Evolutionary conservation across 2,113 vertebrate species (phyloP), one percentile per base, ranked within the genome.

Genomic region (Callocephalon fimbriatum): DNA sequence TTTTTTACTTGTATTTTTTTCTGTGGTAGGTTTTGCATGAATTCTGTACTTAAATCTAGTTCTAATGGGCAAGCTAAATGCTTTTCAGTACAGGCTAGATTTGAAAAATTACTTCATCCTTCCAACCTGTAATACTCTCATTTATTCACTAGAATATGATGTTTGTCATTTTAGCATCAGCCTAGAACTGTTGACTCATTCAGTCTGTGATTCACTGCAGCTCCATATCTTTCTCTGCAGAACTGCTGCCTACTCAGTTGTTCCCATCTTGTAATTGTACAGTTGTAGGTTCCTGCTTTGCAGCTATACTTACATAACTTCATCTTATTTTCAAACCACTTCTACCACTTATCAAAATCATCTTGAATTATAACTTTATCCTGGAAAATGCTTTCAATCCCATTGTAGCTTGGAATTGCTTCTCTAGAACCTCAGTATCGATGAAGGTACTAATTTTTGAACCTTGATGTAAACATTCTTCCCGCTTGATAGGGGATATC

Each of bases 181-280:
- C 80, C 65, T 68, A 89, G 94, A 86, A 78, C 63, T 96, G 96
- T 97, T 96, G 96, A 97, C 96, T 97, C 96, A 97, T 84, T 71
- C 76, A 63, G 48, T 81, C 68, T 50, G 94, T 97, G 95, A 97
- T 89, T 97, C 96, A 96, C 65, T 95, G 61, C 59, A 86, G 86
- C 94, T 91, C 93, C 2, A 0, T 89, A 77, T 95, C 95, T 95
- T 78, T 89, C 91, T 77, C 86, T 86, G 86, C 76, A 96, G 86
- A 93, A 19, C 89, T 97, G 47, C 96, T 96, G 96, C 96, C 96
- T 92, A 97, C 96, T 96, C 95, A 96, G 61, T 96, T 94, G 89
- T 96, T 97, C 96, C 91, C 94, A 68, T 95, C 96, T 96, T 97
- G 65, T 89, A 96, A 84, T 96, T 93, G 79, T 81, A 47, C 47